Evolutionary conservation across 2,888 invertebrate genomes (phyloP).

Genomic region (Serrognathus titanus): DNA sequence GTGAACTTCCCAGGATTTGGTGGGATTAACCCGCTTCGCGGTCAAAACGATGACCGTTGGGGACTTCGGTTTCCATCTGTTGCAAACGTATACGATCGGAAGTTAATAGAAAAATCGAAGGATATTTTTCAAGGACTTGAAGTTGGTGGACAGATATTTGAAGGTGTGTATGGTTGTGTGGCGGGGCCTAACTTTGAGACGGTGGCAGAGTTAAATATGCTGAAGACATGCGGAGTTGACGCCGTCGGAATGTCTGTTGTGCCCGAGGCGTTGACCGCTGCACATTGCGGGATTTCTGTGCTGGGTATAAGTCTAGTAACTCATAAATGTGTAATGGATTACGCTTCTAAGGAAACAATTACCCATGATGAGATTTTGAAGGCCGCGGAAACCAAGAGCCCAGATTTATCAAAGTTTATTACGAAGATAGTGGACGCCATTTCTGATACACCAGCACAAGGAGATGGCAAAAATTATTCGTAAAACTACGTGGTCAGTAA

Average conservation of each 20-base stretch:
- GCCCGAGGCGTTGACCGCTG: conserved; percentile 74
- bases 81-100: neutral
- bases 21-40: neutral
- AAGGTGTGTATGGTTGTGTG: conserved; percentile 90
- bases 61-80: neutral
- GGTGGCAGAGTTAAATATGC: conserved; percentile 78
- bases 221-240: conserved; percentile 73
- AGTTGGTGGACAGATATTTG: conserved; percentile 51
- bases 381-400: no score
- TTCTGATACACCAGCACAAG: no score
- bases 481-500: no score
- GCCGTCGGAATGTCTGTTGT: conserved; percentile 74
- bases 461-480: no score
- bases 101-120: conserved; percentile 1
- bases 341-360: neutral
- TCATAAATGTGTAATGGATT: neutral
- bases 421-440: no score
- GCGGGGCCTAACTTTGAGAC: conserved; percentile 93
- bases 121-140: neutral
- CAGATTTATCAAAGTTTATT: no score
- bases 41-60: neutral
- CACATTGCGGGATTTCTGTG: conserved; percentile 32
- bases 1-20: neutral
- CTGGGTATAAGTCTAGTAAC: neutral
- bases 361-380: neutral